Evolutionary conservation across 2,113 vertebrate genomes (phyloP).

Genomic region (Anhinga rufa): DNA sequence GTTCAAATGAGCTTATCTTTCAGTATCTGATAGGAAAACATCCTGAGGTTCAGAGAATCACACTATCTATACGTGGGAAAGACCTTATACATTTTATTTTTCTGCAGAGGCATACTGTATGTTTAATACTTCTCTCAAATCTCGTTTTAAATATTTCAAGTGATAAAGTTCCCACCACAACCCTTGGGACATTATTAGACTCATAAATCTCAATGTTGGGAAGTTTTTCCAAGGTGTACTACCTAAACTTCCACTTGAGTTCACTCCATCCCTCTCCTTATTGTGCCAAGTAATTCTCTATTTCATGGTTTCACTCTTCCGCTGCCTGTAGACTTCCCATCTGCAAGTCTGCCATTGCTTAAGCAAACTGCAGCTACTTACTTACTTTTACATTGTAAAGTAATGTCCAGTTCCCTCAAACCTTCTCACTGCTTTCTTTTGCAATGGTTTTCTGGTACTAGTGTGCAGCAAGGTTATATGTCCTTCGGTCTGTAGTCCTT

Average conservation of each 20-base stretch:
- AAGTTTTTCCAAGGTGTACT: not conserved
- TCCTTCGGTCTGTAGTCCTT: not conserved
- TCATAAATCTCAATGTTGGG: not conserved
- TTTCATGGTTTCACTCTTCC: not conserved
- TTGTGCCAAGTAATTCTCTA: not conserved
- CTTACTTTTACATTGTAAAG: not conserved
- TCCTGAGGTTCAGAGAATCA: not conserved
- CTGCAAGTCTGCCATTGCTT: not conserved
- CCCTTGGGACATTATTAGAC: not conserved
- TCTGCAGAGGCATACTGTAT: not conserved
- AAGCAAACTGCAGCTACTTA: not conserved
- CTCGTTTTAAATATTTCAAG: not conserved
- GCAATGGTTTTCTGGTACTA: not conserved
- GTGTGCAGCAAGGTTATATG: not conserved
- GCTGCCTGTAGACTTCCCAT: not conserved
- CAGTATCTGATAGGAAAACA: not conserved
- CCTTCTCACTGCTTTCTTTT: not conserved
- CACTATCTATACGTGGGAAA: not conserved
- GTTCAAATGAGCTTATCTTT: not conserved
- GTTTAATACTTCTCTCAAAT: not conserved
- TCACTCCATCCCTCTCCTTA: not conserved
- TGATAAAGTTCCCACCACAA: not conserved
- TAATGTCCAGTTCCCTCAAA: not conserved
- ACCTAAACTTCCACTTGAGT: not conserved
- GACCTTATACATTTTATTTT: not conserved